These are phyloP conservation scores for Perizoma affinitatum DNA, from an alignment of 2,888 invertebrate species.

Conservation along the genomic window DNA sequence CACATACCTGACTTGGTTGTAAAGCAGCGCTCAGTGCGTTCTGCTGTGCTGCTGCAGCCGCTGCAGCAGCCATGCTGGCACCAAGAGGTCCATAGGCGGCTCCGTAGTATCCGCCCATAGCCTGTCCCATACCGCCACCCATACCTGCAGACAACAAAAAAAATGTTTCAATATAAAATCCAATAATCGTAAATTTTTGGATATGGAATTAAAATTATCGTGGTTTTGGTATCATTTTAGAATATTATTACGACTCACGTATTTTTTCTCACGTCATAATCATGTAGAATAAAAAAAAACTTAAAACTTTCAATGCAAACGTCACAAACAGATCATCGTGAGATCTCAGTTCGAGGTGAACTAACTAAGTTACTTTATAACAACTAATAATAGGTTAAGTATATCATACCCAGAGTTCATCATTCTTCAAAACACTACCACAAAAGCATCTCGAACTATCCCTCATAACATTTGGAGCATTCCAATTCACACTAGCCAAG, in stretches of 20 bases:
- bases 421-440: no score
- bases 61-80: constrained; percentile 90
- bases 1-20: constrained; percentile 86
- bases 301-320: no score
- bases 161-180: background rate
- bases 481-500: constrained; percentile 66
- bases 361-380: no score
- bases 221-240: no score
- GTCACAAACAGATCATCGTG: no score
- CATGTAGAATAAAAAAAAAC: no score
- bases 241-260: no score
- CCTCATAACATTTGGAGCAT: constrained; percentile 51
- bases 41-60: constrained; percentile 88
- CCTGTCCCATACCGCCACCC: constrained; percentile 87
- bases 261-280: no score
- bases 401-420: no score
- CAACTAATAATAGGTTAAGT: no score
- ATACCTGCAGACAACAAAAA: constrained; percentile 80
- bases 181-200: background rate
- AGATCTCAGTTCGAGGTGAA: no score
- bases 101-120: constrained; percentile 89
- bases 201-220: no score
- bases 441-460: constrained; percentile 21
- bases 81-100: constrained; percentile 89
- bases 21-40: constrained; percentile 89